Base-by-base conservation (phyloP, 53 echinoderm and acorn worm genomes). In the Echinarachnius parma region DNA sequence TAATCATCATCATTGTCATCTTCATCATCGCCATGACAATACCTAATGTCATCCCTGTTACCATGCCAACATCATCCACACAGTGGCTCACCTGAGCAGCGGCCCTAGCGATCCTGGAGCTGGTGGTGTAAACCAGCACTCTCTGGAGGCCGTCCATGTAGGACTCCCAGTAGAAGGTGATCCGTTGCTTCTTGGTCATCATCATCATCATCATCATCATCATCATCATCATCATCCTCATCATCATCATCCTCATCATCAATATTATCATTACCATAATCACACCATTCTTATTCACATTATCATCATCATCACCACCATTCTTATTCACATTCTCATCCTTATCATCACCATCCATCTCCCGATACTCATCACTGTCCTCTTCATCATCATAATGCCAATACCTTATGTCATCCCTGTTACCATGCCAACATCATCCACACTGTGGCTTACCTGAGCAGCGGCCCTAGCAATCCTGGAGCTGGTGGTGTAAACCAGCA, bases 101-200 rank as follows among this genome's bases (percentile, higher is more conserved):
- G 31, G 78, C 75, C 34, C 84, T 75, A 4, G 90, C 87, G 59
- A 90, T 81, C 21, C 87, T 78, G 7, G 83, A 76, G 64, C 84
- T 89, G 61, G 90, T 87, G 26, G 90, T 87, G 37, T 83, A 78
- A 62, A 95, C 71, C 16, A 95, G 70, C 18, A 91, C 95, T 28
- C 95, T 65, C 70, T 95, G 95, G n/a, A 95, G 49, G 2, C 95
- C 95, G 64, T 95, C 95, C 87, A 91, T 86, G 77, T 91, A 95
- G 26, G 90, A 95, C 29, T 87, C 95, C 95, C 95, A 95, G 82
- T 78, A 95, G 32, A 94, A 78, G 28, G 81, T 34, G n/a, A 20
- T 34, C 60, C 30, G 1, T n/a, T 21, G 2, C 34, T 16, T 18
- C 60, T 31, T 34, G 31, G 33, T 33, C 60, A 60, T 34, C 34